Percentiles rank a stretch among this genome's conserved stretches.
Conservation (phyloP, 2,113 vertebrate genomes). For the Leptodactylus fuscus region DNA sequence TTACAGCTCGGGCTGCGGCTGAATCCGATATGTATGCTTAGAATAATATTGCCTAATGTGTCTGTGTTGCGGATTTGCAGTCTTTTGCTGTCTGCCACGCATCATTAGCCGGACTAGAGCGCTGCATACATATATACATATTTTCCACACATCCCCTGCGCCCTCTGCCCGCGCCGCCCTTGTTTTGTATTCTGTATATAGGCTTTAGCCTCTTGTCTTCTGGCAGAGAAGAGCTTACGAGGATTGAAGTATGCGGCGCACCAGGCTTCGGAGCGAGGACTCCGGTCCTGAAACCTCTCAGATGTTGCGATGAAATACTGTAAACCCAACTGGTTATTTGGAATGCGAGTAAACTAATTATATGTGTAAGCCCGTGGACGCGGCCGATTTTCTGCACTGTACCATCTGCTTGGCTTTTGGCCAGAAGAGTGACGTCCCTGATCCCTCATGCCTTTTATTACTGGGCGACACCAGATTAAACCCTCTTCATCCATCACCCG, state of each 20-base stretch:
- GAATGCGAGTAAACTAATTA: slow-evolving; percentile 57
- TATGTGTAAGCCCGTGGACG: slow-evolving; percentile 38
- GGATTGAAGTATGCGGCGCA: slow-evolving; percentile 14
- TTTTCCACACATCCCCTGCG: not conserved
- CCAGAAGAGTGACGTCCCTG: slow-evolving; percentile 44
- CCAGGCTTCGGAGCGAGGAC: not conserved
- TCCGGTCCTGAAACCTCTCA: slow-evolving; percentile 22
- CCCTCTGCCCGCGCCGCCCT: not conserved
- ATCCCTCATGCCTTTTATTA: slow-evolving; percentile 55
- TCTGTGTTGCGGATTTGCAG: not conserved
- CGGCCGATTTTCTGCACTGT: slow-evolving; percentile 50
- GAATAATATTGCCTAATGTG: not conserved
- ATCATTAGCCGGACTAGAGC: not conserved
- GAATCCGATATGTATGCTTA: not conserved
- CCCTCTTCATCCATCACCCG: slow-evolving; percentile 43
- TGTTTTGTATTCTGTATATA: not conserved
- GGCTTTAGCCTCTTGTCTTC: slow-evolving; percentile 28
- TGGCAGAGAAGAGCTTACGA: slow-evolving; percentile 31
- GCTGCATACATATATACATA: not conserved
- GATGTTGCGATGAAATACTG: slow-evolving; percentile 37
- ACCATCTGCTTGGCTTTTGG: slow-evolving; percentile 52
- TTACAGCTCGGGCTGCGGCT: no score
- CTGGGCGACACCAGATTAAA: slow-evolving; percentile 49
- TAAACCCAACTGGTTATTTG: slow-evolving; percentile 40
- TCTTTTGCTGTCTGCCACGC: not conserved